A percentile compares a stretch with the other conserved stretches of the same genome.
Evolutionary conservation across 2,797 vertebrate species (phyloP).

Genomic region (Acanthurus lineatus): DNA sequence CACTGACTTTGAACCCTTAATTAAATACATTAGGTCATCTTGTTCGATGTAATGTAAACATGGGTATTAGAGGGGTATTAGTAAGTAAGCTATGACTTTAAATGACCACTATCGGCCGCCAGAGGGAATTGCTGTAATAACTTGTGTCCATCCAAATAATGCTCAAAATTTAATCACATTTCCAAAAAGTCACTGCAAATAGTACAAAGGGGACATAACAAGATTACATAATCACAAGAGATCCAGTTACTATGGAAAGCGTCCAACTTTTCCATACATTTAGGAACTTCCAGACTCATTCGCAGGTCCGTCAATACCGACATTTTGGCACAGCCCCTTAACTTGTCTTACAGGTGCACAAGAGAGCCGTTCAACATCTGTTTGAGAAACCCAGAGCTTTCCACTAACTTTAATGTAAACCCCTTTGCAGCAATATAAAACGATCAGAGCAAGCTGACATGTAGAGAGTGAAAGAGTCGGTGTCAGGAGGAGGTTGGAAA

Average conservation of each 20-base stretch:
- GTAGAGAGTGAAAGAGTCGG: background rate
- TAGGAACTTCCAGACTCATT: background rate
- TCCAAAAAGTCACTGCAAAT: conserved; percentile 1
- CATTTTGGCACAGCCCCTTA: background rate
- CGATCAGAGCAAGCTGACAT: background rate
- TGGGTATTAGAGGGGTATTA: conserved; percentile 41
- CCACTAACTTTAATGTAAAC: background rate
- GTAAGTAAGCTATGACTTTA: conserved; percentile 28
- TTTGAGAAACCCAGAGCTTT: background rate
- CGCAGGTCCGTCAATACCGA: background rate
- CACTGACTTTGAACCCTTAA: conserved; percentile 54
- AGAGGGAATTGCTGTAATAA: conserved; percentile 47
- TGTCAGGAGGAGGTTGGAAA: no score
- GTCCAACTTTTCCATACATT: background rate
- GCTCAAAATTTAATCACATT: conserved; percentile 36
- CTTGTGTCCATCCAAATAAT: conserved; percentile 31
- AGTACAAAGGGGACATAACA: conserved; percentile 7
- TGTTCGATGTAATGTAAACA: conserved; percentile 53
- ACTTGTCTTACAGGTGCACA: background rate
- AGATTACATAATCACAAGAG: conserved; percentile 17
- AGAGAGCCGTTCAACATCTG: background rate
- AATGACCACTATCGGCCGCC: conserved; percentile 43
- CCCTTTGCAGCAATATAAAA: background rate
- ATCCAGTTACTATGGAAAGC: background rate
- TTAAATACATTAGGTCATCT: conserved; percentile 69